Evolutionary conservation across 1,140 invertebrate species (phyloP).

Genomic region (Drosophila guanche): DNA sequence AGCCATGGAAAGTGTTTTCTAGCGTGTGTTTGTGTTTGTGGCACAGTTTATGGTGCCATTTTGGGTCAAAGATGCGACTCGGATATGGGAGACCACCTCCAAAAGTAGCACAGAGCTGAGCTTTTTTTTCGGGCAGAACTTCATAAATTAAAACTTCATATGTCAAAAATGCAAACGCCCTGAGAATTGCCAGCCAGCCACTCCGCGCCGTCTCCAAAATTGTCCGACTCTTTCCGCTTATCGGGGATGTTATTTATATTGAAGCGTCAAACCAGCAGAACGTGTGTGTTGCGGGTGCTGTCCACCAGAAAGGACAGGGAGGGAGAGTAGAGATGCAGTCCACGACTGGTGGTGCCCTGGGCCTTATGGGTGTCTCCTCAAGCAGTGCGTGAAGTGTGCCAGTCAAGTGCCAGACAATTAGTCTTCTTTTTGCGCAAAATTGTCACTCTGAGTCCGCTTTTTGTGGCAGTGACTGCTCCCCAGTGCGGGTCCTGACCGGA

Average conservation of each 20-base stretch:
- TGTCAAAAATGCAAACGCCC: slow-evolving; percentile 56
- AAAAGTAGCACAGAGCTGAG: slow-evolving; percentile 12
- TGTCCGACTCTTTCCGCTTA: background rate
- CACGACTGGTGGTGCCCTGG: background rate
- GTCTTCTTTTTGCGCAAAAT: slow-evolving; percentile 41
- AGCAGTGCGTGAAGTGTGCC: slow-evolving; percentile 34
- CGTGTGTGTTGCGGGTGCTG: slow-evolving; percentile 35
- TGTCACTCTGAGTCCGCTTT: slow-evolving; percentile 23
- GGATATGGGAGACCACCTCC: slow-evolving; percentile 34
- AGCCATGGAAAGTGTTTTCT: slow-evolving; percentile 28
- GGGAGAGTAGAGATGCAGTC: background rate
- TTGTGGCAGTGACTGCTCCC: background rate
- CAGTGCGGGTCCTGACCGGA: background rate
- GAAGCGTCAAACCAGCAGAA: slow-evolving; percentile 67
- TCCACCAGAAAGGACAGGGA: background rate
- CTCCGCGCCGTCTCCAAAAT: too few species aligned
- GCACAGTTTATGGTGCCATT: slow-evolving; percentile 70
- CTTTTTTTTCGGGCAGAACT: slow-evolving; percentile 49
- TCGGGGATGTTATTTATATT: slow-evolving; percentile 62
- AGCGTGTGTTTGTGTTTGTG: slow-evolving; percentile 16
- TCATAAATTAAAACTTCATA: slow-evolving; percentile 79
- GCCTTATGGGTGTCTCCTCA: background rate
- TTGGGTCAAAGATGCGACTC: slow-evolving; percentile 58
- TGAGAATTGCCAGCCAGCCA: background rate
- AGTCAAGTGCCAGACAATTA: slow-evolving; percentile 51